These are phyloP conservation scores for Artemia sinica DNA, from an alignment of 2,888 invertebrate species.

Conservation along the genomic window DNA sequence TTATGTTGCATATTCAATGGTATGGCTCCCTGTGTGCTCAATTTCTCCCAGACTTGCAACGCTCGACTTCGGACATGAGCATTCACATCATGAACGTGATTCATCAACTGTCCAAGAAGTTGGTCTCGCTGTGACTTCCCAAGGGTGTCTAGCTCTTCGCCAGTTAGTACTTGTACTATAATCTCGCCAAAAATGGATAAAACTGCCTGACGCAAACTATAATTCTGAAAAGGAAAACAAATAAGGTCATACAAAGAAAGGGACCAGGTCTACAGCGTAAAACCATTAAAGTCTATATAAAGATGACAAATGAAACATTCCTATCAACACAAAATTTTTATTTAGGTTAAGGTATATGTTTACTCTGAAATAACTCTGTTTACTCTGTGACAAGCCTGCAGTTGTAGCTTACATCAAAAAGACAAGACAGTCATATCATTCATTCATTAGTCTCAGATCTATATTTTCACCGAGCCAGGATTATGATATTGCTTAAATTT, in stretches of 20 bases:
- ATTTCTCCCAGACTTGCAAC: constrained; percentile 59
- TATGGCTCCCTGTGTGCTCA: constrained; percentile 59
- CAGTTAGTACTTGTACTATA: constrained; percentile 43
- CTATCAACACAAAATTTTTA: no score
- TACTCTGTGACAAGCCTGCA: no score
- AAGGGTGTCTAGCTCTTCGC: constrained; percentile 50
- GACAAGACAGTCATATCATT: no score
- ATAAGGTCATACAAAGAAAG: background rate
- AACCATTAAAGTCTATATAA: no score
- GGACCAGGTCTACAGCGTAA: no score
- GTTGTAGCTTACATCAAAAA: no score
- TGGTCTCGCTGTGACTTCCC: constrained; percentile 52
- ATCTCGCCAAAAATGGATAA: constrained; percentile 28
- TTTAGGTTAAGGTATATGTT: no score
- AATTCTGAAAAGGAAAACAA: constrained; percentile 1
- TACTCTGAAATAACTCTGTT: no score
- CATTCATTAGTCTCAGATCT: no score
- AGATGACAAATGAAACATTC: no score
- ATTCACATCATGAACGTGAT: constrained; percentile 65
- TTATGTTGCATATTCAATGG: constrained; percentile 50
- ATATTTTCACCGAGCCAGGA: no score
- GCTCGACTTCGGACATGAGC: constrained; percentile 61
- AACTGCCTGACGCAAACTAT: constrained; percentile 17
- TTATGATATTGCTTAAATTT: no score
- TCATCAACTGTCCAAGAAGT: constrained; percentile 56